Percentiles rank a stretch among this genome's conserved stretches.
Conservation (phyloP, 92 coral and sea anemone species). For the Zoanthus sansibaricus region DNA sequence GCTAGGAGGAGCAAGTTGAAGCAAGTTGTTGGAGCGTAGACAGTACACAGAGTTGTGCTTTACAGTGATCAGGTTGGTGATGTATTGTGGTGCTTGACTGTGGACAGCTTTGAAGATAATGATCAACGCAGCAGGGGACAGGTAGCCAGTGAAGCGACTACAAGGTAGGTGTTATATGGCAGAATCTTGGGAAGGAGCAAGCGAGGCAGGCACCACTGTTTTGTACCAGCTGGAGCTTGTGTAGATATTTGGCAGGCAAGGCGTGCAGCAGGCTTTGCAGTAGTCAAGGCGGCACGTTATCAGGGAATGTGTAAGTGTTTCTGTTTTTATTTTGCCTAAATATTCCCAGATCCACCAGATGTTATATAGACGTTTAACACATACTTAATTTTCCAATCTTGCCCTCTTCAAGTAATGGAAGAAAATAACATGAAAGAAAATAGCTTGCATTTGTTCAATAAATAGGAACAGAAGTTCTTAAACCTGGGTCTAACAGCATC, state of each 20-base stretch:
- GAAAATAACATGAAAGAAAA: no score
- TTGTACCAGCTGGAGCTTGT: slow-evolving; percentile 16
- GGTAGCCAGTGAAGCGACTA: not conserved
- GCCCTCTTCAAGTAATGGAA: no score
- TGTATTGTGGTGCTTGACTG: no score
- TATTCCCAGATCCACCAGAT: slow-evolving; percentile 32
- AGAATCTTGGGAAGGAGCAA: slow-evolving; percentile 4
- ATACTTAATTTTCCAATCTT: not conserved
- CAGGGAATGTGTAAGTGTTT: slow-evolving; percentile 33
- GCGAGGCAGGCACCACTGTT: slow-evolving; percentile 33
- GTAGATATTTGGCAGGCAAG: no score
- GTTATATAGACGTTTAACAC: slow-evolving; percentile 44
- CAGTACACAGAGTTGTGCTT: no score
- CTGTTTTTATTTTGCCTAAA: slow-evolving; percentile 30
- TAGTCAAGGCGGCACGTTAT: slow-evolving; percentile 39
- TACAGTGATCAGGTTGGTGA: no score
- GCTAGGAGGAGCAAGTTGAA: no score
- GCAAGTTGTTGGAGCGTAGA: no score
- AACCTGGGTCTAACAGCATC: no score
- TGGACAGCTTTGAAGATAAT: not conserved
- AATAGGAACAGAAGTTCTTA: no score
- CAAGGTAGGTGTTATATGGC: not conserved
- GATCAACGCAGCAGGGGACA: not conserved
- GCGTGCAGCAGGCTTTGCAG: slow-evolving; percentile 28
- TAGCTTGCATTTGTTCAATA: slow-evolving; percentile 8